These are phyloP conservation scores for Homarus americanus DNA, from an alignment of 1,140 invertebrate genomes.

Conservation along the genomic window DNA sequence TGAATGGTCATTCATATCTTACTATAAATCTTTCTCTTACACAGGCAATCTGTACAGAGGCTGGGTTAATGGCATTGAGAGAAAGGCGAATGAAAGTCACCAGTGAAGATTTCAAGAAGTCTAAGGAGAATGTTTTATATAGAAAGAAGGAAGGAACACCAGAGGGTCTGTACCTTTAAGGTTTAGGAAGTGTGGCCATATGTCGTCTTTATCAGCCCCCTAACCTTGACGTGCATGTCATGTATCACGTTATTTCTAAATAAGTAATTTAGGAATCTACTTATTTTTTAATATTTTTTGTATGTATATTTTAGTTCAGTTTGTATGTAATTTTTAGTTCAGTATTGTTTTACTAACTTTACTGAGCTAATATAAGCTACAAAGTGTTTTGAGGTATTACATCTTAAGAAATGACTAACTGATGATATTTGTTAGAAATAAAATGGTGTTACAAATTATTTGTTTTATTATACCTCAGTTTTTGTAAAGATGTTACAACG, in stretches of 20 bases:
- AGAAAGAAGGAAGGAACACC: constrained; percentile 99
- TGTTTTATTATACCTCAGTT: neutral
- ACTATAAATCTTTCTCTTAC: neutral
- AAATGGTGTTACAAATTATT: neutral
- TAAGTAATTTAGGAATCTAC: neutral
- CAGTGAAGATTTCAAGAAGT: constrained; percentile 99
- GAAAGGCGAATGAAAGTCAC: constrained; percentile 99
- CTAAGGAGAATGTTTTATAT: constrained; percentile 99
- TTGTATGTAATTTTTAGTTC: neutral
- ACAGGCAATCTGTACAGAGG: constrained; percentile 99
- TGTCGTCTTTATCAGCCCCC: no score
- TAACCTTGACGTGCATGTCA: no score
- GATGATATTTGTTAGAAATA: constrained; percentile 1
- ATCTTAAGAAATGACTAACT: neutral
- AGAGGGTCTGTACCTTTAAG: constrained; percentile 97
- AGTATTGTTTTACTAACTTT: neutral
- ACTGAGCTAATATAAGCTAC: neutral
- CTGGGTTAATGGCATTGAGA: constrained; percentile 96
- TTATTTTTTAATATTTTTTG: no score
- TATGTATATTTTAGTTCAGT: neutral
- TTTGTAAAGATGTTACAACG: no score
- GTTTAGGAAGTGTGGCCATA: neutral
- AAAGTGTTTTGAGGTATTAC: neutral
- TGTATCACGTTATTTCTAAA: neutral
- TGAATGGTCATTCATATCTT: neutral